Base-by-base conservation (phyloP, 2,888 invertebrate species). In the Drosophila acutilabella region DNA sequence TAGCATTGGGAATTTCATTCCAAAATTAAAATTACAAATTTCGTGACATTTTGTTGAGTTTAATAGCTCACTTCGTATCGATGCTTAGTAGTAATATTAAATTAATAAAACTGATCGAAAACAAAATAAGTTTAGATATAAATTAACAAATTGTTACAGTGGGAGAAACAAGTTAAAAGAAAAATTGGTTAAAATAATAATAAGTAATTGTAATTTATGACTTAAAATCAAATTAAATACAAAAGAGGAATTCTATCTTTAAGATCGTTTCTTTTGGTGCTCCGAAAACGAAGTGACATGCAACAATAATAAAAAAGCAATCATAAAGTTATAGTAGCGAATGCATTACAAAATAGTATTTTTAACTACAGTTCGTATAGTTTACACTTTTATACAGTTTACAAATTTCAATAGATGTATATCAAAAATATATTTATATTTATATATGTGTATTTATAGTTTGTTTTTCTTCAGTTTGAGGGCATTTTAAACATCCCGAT, bases 261-360 rank as follows among this genome's bases (percentile, higher is more conserved):
- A 62, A 65, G 66, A 74, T 77, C 51, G 42, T 58, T 30, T 61
- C 40, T 33, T 57, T 57, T 64, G 48, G 78, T 89, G 84, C 89
- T 61, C 65, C 75, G 70, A 88, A 88, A 84, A 84, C 84, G 61
- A 88, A 71, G 89, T 87, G 87, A 74, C 42, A 54, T 47, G 58
- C 52, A 51, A 73, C 50, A 59, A 71, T 52, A 64, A 69, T 61
- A 59, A 58, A 65, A 69, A 69, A 62, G 50, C 52, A 74, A 66
- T 64, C 44, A 42, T 54, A 42, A 53, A 53, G 56, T 42, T 52
- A 18, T 45, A 33, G 13, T 38, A 44, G 42, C 30, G 30, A 58
- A 59, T 14, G 50, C 48, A 45, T 13, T 44, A 69, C 47, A 52
- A 56, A 23, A 23, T 64, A 47, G 47, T 62, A 53, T 42, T 56